Base-by-base conservation (phyloP, 2,888 invertebrate genomes). In the Choreutis nemorana region DNA sequence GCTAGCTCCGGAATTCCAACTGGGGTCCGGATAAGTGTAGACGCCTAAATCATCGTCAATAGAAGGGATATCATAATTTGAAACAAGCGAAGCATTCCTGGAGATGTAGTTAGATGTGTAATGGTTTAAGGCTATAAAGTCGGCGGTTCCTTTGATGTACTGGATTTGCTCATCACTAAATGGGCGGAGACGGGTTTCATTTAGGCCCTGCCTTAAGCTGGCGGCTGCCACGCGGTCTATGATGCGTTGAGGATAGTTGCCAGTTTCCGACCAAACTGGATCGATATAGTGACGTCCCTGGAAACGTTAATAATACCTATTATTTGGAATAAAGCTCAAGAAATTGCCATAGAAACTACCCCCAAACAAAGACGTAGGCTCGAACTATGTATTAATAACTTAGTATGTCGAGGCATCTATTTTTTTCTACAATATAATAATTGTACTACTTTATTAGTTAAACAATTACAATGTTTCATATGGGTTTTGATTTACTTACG, bases 101-200 rank as follows among this genome's bases (percentile, higher is more conserved):
- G 41, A 48, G 6, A 40, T 40, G 2, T 36, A 29, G 11, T 33
- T 28, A 2, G 36, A 38, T 1, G 36, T 30, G 26, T 50, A 50
- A 26, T 41, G 39, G 20, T 50, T 50, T 1, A 49, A n/a, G 0
- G 36, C 50, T 4, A 49, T 26, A 29, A 44, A 44, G 26, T 49
- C 46, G 1, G 43, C 30, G 4, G 48, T 36, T 2, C 50, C 50
- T 21, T 28, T 33, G 3, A 49, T 31, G 14, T 39, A 40, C 2
- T 39, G 32, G 4, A 40, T 27, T 33, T 50, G 34, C 20, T 44
- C 46, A 0, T 37, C 14, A 1, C 43, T 43, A 10, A 50, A 44
- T 5, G 39, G 39, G 8, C 23, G 35, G 1, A 50, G 36, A 18
- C 50, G 32, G 13, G 48, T 44, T 1, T 31, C n/a, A 8, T 30